Evolutionary conservation across 2,113 vertebrate species (phyloP).

Genomic region (Sinocyclocheilus grahami): DNA sequence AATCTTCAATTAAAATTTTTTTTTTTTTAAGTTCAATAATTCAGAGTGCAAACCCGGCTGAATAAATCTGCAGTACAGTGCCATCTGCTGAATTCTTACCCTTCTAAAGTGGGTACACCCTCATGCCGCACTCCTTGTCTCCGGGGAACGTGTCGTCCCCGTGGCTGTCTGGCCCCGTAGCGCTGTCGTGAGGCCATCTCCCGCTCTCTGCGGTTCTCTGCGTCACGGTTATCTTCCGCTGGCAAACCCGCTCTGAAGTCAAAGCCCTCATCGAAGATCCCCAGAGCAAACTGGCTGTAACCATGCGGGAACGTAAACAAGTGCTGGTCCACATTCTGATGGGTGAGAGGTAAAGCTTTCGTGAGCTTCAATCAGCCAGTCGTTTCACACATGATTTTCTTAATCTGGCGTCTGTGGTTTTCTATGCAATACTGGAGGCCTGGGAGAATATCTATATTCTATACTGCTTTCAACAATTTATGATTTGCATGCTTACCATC

Average conservation of each 20-base stretch:
- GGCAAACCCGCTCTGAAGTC: constrained; percentile 80
- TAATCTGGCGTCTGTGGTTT: background rate
- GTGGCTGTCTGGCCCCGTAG: constrained; percentile 84
- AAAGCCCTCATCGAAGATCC: constrained; percentile 91
- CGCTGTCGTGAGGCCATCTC: constrained; percentile 88
- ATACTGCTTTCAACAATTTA: background rate
- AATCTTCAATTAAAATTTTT: background rate
- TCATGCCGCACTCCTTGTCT: constrained; percentile 85
- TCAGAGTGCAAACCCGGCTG: background rate
- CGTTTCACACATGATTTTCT: background rate
- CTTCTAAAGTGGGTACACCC: constrained; percentile 92
- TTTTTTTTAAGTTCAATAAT: no score
- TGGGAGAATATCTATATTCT: background rate
- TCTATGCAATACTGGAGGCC: background rate
- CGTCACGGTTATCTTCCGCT: constrained; percentile 83
- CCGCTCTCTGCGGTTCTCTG: constrained; percentile 84
- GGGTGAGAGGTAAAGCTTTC: constrained; percentile 42
- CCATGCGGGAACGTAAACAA: constrained; percentile 89
- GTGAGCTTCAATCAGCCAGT: background rate
- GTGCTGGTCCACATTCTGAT: constrained; percentile 85
- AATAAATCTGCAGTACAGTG: background rate
- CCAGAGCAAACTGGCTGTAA: constrained; percentile 88
- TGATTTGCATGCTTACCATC: background rate
- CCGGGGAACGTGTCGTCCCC: constrained; percentile 84
- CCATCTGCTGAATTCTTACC: constrained; percentile 74